Base-by-base conservation (phyloP, 2,888 invertebrate species). In the Gerris lacustris region DNA sequence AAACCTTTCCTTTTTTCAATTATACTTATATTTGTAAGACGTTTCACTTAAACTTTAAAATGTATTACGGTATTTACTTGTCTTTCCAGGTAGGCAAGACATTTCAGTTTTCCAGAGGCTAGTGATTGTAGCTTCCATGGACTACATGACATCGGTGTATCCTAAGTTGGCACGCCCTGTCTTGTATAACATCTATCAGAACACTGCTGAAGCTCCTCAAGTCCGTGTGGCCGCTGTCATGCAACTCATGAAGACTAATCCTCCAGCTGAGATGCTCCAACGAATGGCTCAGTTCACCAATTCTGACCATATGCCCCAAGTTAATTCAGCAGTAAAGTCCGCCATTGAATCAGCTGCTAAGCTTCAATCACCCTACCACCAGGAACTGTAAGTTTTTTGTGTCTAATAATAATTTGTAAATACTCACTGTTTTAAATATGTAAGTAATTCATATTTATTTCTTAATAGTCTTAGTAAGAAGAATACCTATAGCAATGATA, bases 201-300 rank as follows among this genome's bases (percentile, higher is more conserved):
- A 90, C 78, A 81, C 83, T 6, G 86, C 84, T 72, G 90, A 90
- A 76, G 79, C 82, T 31, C 84, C 86, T 74, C 86, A 88, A 81
- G 83, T 89, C 7, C 85, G 90, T 77, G 84, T 85, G 66, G 84
- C 86, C 68, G 88, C 89, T 67, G 85, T 87, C 0, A 83, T 83
- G 72, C 82, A 84, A 69, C 79, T 90, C 73, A 86, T 88, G 81
- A 82, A 81, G 76, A 82, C 86, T 15, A 81, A 82, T 66, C 89
- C 89, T 45, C 83, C 86, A 11, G 79, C 82, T 44, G 81, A 81
- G 15, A 86, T 89, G 84, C 84, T 90, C 77, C 86, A 87, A 80
- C 82, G 85, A 55, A 88, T 90, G 86, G 90, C 90, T 45, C 82
- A 84, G 76, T 85, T 85, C 81, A 89, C 88, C 15, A 83, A 87